Conservation (phyloP, 1,140 invertebrate genomes). For the Monochamus saltuarius region DNA sequence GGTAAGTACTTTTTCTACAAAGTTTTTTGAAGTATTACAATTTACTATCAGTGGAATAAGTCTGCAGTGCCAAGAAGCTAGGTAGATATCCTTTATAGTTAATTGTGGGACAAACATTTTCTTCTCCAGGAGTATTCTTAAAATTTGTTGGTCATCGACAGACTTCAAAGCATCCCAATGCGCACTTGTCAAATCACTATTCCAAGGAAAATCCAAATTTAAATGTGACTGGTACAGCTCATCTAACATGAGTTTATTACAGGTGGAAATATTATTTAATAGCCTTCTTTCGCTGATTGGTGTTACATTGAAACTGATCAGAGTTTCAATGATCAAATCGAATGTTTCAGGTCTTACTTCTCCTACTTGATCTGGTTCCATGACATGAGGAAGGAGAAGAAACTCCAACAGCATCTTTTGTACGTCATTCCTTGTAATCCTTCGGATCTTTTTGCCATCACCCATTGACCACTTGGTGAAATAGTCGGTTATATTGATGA, state of each 20-base stretch:
- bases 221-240: not conserved
- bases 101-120: not conserved
- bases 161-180: not conserved
- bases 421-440: not conserved
- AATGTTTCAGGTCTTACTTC: not conserved
- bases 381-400: not conserved
- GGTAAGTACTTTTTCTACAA: not conserved
- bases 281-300: not conserved
- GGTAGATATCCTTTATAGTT: not conserved
- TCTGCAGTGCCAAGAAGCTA: not conserved
- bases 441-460: not conserved
- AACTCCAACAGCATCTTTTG: not conserved
- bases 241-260: not conserved
- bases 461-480: slow-evolving; percentile 5
- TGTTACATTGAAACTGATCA: slow-evolving; percentile 1
- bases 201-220: not conserved
- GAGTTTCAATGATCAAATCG: not conserved
- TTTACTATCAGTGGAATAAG: not conserved
- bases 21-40: not conserved
- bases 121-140: not conserved
- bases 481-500: not conserved
- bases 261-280: not conserved
- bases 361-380: not conserved
- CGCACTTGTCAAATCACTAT: not conserved
- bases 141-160: not conserved